Evolutionary conservation across 2,797 vertebrate species (phyloP).

Genomic region (Hephaestus fuliginosus): DNA sequence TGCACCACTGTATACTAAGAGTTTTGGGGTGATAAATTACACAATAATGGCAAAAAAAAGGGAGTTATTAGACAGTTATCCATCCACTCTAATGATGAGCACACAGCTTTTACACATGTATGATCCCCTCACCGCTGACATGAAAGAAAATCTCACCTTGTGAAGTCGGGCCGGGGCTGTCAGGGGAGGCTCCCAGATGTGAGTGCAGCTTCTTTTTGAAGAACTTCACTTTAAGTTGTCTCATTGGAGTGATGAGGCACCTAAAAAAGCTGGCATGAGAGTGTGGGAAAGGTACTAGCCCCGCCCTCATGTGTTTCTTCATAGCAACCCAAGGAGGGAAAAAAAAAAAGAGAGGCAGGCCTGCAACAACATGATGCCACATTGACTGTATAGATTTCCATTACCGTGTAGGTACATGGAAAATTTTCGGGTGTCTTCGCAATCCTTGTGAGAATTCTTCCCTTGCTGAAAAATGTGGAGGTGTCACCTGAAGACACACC

Average conservation of each 20-base stretch:
- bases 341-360: slow-evolving; percentile 20
- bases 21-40: neutral
- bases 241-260: slow-evolving; percentile 34
- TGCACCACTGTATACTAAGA: neutral
- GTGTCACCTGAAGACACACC: slow-evolving; percentile 33
- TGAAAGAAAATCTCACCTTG: slow-evolving; percentile 48
- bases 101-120: neutral
- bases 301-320: slow-evolving; percentile 58
- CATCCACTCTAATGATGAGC: neutral
- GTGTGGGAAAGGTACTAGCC: slow-evolving; percentile 74
- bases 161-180: neutral
- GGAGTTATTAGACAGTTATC: neutral
- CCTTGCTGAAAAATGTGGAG: neutral
- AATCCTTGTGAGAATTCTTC: neutral
- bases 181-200: slow-evolving; percentile 2
- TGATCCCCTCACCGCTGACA: neutral
- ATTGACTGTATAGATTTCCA: neutral
- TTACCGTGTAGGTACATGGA: slow-evolving; percentile 24
- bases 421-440: slow-evolving; percentile 15
- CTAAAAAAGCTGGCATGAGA: slow-evolving; percentile 26
- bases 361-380: slow-evolving; percentile 49
- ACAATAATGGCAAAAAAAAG: neutral
- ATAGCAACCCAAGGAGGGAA: slow-evolving; percentile 2
- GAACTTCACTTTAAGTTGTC: slow-evolving; percentile 28
- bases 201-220: slow-evolving; percentile 7